phyloP scores from a whole-genome alignment of 2,888 invertebrate species.

The Neoscelio sp. region DNA sequence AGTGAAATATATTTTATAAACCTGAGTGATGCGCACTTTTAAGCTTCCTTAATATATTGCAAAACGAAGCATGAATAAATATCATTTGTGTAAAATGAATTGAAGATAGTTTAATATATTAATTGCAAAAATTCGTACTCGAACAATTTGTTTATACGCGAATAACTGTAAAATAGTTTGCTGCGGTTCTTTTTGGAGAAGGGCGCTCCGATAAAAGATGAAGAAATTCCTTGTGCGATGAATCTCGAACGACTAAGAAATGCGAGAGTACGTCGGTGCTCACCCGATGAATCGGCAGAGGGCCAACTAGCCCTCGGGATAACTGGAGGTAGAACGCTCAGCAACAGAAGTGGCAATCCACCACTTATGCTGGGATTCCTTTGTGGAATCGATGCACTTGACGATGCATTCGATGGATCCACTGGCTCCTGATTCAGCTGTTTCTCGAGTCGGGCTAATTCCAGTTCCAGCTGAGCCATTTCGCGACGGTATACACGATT shows the following conservation, averaged over 20 bases:
- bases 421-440: conserved; percentile 86
- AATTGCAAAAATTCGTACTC: too few species aligned
- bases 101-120: too few species aligned
- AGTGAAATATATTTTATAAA: too few species aligned
- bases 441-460: conserved; percentile 90
- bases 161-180: conserved; percentile 5
- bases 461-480: conserved; percentile 90
- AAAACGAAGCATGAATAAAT: too few species aligned
- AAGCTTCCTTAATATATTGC: too few species aligned
- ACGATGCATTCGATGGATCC: conserved; percentile 84
- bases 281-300: conserved; percentile 86
- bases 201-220: conserved; percentile 9
- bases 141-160: conserved; percentile 5
- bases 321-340: conserved; percentile 90
- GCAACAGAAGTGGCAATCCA: conserved; percentile 88
- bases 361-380: conserved; percentile 88
- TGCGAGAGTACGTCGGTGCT: conserved; percentile 60
- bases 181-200: not conserved
- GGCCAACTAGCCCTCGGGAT: conserved; percentile 92
- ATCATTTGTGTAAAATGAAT: too few species aligned
- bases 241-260: conserved; percentile 41
- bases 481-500: conserved; percentile 95
- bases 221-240: conserved; percentile 60
- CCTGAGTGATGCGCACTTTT: too few species aligned
- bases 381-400: conserved; percentile 85